Percentiles rank a stretch among this genome's conserved stretches.
Evolutionary conservation across 2,888 invertebrate species (phyloP).

Genomic region (Amblyjoppa fuscipennis): DNA sequence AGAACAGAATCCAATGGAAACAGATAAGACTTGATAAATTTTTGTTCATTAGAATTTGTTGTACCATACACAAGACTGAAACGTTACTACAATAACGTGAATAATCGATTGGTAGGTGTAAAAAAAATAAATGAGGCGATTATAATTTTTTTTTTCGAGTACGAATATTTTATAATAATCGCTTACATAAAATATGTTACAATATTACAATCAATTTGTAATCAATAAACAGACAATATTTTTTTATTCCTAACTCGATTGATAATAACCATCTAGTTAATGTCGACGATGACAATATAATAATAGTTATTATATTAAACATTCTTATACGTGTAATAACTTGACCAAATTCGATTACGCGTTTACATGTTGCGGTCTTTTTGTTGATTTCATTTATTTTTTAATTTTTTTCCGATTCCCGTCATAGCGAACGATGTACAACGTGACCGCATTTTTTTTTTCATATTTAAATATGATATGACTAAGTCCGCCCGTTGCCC

Average conservation of each 20-base stretch:
- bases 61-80: not conserved
- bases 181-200: conserved; percentile 85
- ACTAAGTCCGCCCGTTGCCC: conserved; percentile 84
- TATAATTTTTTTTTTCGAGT: conserved; percentile 68
- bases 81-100: not conserved
- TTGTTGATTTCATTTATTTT: conserved; percentile 14
- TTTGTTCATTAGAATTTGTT: not conserved
- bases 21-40: not conserved
- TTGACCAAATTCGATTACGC: conserved; percentile 65
- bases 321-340: conserved; percentile 61
- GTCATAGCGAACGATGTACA: conserved; percentile 56
- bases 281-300: conserved; percentile 61
- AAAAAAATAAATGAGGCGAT: conserved; percentile 10
- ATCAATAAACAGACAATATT: conserved; percentile 81
- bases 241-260: conserved; percentile 78
- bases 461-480: conserved; percentile 81
- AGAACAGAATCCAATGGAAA: not conserved
- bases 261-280: conserved; percentile 79
- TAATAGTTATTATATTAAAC: conserved; percentile 62
- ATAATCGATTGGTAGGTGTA: not conserved
- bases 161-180: conserved; percentile 83
- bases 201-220: conserved; percentile 83
- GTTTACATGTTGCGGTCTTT: conserved; percentile 56
- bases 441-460: conserved; percentile 52
- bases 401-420: conserved; percentile 43